phyloP scores from a whole-genome alignment of 2,113 vertebrate genomes.

The Hippoglossus stenolepis region DNA sequence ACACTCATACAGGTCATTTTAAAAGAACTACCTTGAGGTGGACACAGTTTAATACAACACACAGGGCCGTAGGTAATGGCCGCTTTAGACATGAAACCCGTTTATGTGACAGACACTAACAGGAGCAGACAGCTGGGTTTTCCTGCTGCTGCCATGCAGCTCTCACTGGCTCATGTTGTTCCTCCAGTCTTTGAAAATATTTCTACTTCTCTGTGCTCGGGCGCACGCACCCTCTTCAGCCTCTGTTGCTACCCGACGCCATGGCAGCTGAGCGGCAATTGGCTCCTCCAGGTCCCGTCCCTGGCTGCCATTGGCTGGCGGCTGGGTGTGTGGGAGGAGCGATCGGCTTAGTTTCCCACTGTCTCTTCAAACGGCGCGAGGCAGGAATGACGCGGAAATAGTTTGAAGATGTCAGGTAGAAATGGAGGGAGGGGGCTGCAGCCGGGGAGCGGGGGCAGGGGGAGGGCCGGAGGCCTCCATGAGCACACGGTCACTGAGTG shows the following conservation, averaged over 20 bases:
- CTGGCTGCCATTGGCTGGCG: conserved; percentile 70
- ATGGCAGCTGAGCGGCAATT: conserved; percentile 79
- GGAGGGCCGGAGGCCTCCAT: conserved; percentile 32
- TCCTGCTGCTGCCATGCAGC: neutral
- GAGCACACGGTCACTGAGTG: conserved; percentile 64
- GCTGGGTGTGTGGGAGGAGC: conserved; percentile 72
- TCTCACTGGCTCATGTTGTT: conserved; percentile 40
- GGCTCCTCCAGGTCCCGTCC: conserved; percentile 65
- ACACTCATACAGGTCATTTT: neutral
- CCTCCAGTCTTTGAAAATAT: conserved; percentile 59
- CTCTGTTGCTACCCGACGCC: conserved; percentile 87
- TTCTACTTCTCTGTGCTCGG: conserved; percentile 74
- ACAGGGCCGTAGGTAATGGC: neutral
- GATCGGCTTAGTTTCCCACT: conserved; percentile 67
- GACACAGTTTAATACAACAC: neutral
- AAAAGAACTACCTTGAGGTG: neutral
- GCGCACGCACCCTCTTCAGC: conserved; percentile 66
- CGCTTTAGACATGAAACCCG: neutral
- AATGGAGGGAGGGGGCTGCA: conserved; percentile 48
- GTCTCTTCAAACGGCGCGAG: conserved; percentile 75
- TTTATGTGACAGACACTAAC: neutral
- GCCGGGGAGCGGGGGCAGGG: neutral
- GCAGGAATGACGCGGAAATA: conserved; percentile 84
- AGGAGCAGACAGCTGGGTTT: neutral
- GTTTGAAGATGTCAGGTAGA: conserved; percentile 84